Evolutionary conservation across 2,797 vertebrate genomes (phyloP).

Genomic region (Adelosebastes latens): DNA sequence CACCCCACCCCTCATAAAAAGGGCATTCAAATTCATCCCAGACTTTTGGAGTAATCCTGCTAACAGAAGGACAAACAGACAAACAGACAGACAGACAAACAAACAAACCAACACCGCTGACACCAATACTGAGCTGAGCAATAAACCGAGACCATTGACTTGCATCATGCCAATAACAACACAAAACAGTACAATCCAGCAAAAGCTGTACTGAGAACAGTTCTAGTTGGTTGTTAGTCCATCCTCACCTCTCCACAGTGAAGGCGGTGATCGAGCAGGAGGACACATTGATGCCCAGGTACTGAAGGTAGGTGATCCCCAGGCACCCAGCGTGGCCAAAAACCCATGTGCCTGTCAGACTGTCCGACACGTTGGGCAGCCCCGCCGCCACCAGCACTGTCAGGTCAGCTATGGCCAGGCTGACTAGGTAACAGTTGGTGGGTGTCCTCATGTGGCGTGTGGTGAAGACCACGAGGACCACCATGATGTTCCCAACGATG

Average conservation of each 20-base stretch:
- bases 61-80: too few species aligned
- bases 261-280: constrained; percentile 89
- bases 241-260: constrained; percentile 84
- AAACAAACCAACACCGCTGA: too few species aligned
- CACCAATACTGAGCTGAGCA: too few species aligned
- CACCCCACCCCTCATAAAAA: too few species aligned
- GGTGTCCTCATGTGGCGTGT: constrained; percentile 85
- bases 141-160: not conserved
- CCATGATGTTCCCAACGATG: constrained; percentile 87
- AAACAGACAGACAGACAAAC: too few species aligned
- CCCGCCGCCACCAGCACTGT: constrained; percentile 85
- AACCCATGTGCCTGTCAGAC: constrained; percentile 84
- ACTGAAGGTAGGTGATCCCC: constrained; percentile 88
- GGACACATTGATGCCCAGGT: constrained; percentile 88
- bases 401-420: constrained; percentile 86
- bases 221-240: not conserved
- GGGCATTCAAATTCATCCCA: too few species aligned
- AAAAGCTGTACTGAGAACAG: not conserved
- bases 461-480: constrained; percentile 86
- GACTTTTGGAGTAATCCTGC: too few species aligned
- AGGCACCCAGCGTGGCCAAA: constrained; percentile 84
- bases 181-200: not conserved
- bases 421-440: constrained; percentile 89
- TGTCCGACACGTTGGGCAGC: constrained; percentile 85
- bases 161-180: not conserved